phyloP scores from a whole-genome alignment of 2,797 vertebrate species.

The Enteromius unitaeniatus region DNA sequence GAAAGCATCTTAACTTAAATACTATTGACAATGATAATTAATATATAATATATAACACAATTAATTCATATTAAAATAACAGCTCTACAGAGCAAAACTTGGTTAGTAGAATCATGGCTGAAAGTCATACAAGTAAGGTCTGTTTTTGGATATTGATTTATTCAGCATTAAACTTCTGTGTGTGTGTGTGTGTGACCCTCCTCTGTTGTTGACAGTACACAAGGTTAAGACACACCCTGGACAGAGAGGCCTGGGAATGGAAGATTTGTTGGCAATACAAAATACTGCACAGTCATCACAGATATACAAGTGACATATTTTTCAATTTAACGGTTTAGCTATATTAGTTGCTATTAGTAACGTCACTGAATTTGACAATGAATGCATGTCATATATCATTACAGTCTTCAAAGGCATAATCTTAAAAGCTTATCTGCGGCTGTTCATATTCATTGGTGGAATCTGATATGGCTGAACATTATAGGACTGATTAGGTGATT shows the following conservation, averaged over 20 bases:
- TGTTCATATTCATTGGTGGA: neutral
- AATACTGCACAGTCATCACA: conserved; percentile 63
- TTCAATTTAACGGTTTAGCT: conserved; percentile 6
- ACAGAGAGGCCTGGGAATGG: conserved; percentile 62
- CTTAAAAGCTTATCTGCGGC: neutral
- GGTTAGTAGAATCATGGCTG: neutral
- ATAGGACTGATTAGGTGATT: neutral
- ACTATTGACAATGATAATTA: neutral
- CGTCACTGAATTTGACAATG: neutral
- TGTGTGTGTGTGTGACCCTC: conserved; percentile 37
- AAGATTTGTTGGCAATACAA: conserved; percentile 65
- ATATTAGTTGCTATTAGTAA: conserved; percentile 8
- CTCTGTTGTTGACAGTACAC: conserved; percentile 63
- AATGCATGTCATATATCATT: conserved; percentile 2
- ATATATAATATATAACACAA: neutral
- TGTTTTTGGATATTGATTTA: neutral
- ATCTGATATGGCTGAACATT: conserved; percentile 2
- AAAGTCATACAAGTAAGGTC: neutral
- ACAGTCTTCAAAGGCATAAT: conserved; percentile 1
- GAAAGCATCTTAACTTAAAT: neutral
- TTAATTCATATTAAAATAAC: neutral
- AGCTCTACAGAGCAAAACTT: neutral
- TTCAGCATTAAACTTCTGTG: neutral
- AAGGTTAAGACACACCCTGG: conserved; percentile 60
- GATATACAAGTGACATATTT: conserved; percentile 12